These are phyloP conservation scores for Antheraea mylitta DNA, from an alignment of 1,140 invertebrate genomes.

Conservation along the genomic window DNA sequence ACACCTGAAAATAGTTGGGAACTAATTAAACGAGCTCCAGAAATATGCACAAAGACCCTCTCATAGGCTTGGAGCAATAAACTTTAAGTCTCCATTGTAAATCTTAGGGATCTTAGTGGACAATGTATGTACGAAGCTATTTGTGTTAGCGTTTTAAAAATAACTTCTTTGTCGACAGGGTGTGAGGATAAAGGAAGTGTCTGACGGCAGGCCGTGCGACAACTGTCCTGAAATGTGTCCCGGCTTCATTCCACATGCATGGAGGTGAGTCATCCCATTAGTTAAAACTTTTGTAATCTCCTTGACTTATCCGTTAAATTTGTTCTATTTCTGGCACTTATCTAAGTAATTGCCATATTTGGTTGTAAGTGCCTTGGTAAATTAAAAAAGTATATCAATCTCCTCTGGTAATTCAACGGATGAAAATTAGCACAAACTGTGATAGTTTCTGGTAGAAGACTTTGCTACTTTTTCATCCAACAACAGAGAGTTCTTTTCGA, in stretches of 20 bases:
- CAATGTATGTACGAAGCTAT: not conserved
- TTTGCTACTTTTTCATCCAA: no score
- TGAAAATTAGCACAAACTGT: no score
- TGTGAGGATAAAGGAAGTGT: slow-evolving; percentile 89
- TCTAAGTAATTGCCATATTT: no score
- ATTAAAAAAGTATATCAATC: no score
- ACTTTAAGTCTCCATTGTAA: not conserved
- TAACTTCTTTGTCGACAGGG: slow-evolving; percentile 79
- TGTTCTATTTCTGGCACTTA: no score
- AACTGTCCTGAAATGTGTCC: slow-evolving; percentile 88
- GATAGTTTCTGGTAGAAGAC: no score
- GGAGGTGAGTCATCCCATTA: slow-evolving; percentile 84
- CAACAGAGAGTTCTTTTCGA: no score
- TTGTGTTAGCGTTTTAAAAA: slow-evolving; percentile 1
- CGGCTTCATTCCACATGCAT: slow-evolving; percentile 89
- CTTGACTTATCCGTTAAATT: no score
- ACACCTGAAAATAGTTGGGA: no score
- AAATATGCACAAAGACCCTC: not conserved
- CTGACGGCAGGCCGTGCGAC: slow-evolving; percentile 90
- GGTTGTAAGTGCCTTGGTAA: no score
- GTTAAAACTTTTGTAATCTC: not conserved
- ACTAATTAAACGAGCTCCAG: no score
- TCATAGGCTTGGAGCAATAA: not conserved
- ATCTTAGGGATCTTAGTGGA: not conserved
- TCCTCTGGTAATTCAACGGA: no score